phyloP scores from a whole-genome alignment of 1,140 invertebrate species.

The Pentalonia nigronervosa region DNA sequence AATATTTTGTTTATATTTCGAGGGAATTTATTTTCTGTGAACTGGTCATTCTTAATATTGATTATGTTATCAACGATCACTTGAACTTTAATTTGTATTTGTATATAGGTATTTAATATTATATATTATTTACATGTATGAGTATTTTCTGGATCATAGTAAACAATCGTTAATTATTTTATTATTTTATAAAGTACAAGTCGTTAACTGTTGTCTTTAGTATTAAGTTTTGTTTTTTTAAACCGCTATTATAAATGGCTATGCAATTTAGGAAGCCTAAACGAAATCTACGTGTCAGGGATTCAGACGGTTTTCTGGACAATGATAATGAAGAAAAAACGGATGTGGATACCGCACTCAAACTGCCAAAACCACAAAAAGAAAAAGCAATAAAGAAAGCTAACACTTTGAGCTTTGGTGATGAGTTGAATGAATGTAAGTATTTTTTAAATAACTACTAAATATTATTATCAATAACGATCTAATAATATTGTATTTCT shows the following conservation, averaged over 20 bases:
- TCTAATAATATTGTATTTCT: slow-evolving; percentile 50
- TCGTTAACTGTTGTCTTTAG: neutral
- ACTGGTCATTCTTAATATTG: slow-evolving; percentile 35
- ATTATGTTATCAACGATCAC: slow-evolving; percentile 23
- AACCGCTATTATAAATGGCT: neutral
- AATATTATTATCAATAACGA: neutral
- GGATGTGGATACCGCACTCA: slow-evolving; percentile 64
- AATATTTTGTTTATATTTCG: neutral
- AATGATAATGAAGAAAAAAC: slow-evolving; percentile 68
- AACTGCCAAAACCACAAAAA: slow-evolving; percentile 65
- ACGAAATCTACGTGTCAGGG: slow-evolving; percentile 81
- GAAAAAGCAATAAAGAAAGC: slow-evolving; percentile 68
- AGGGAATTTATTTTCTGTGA: neutral
- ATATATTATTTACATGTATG: neutral
- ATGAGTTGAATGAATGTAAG: slow-evolving; percentile 75
- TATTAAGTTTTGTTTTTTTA: neutral
- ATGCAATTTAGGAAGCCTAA: slow-evolving; percentile 83
- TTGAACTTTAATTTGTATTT: neutral
- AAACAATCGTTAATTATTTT: neutral
- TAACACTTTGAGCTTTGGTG: slow-evolving; percentile 82
- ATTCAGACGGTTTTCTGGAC: slow-evolving; percentile 77
- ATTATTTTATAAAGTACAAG: neutral
- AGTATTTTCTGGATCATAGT: neutral
- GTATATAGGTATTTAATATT: neutral
- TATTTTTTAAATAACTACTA: neutral